These are phyloP conservation scores for Taphrorychus bicolor DNA, from an alignment of 2,888 invertebrate genomes.

Conservation along the genomic window DNA sequence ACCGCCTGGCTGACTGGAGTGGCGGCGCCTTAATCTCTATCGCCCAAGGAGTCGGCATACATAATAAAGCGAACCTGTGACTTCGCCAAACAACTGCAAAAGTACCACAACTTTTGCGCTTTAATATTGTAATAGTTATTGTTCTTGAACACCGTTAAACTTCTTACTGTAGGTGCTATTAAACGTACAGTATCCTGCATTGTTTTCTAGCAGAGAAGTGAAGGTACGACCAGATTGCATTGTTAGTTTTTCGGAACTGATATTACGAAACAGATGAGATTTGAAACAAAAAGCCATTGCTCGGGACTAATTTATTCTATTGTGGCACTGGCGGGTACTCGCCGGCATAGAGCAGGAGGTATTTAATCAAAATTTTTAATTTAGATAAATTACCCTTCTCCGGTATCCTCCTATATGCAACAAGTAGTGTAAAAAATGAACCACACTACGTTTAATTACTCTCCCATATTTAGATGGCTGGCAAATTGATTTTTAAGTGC, in stretches of 20 bases:
- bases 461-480: conserved; percentile 9
- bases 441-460: conserved; percentile 15
- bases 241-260: background rate
- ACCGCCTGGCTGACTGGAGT: background rate
- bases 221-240: background rate
- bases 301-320: too few species aligned
- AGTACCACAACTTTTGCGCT: conserved; percentile 9
- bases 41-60: conserved; percentile 12
- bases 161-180: conserved; percentile 26
- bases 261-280: background rate
- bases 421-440: background rate
- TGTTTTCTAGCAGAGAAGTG: conserved; percentile 12
- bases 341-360: too few species aligned
- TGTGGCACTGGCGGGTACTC: too few species aligned
- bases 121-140: conserved; percentile 30
- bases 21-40: conserved; percentile 11
- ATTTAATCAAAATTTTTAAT: background rate
- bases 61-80: conserved; percentile 23
- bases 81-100: conserved; percentile 20
- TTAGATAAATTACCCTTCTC: conserved; percentile 13
- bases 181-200: conserved; percentile 17
- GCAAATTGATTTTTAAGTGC: conserved; percentile 20
- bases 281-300: background rate
- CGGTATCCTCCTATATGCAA: background rate
- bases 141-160: conserved; percentile 23